Conservation (phyloP, 2,888 invertebrate genomes). For the Athrips mouffetella region DNA sequence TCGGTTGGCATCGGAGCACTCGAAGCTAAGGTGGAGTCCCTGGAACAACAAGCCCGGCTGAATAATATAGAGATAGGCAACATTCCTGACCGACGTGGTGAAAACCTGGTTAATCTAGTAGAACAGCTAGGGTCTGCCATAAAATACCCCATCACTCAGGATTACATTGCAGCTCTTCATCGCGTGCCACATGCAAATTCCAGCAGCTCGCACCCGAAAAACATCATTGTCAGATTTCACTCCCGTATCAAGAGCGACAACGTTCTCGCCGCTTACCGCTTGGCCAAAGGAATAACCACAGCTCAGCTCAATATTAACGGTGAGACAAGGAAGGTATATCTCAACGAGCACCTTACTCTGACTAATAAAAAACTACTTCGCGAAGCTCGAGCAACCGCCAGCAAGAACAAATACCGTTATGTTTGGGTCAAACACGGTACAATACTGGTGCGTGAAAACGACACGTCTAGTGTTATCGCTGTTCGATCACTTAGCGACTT, state of each 20-base stretch:
- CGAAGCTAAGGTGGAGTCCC: slow-evolving; percentile 1
- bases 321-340: slow-evolving; percentile 7
- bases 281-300: slow-evolving; percentile 5
- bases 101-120: slow-evolving; percentile 1
- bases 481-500: not conserved
- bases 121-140: not conserved
- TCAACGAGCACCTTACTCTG: slow-evolving; percentile 21
- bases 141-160: not conserved
- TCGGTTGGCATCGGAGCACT: not conserved
- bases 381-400: slow-evolving; percentile 14
- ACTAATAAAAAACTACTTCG: slow-evolving; percentile 20
- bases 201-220: not conserved
- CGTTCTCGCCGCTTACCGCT: slow-evolving; percentile 11
- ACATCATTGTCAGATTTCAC: slow-evolving; percentile 1
- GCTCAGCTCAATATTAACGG: slow-evolving; percentile 15
- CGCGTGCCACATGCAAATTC: not conserved
- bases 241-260: slow-evolving; percentile 13
- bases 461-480: slow-evolving; percentile 11
- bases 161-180: slow-evolving; percentile 3
- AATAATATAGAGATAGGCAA: slow-evolving; percentile 10
- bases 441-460: slow-evolving; percentile 15
- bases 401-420: slow-evolving; percentile 9
- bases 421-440: slow-evolving; percentile 21
- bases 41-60: slow-evolving; percentile 10
- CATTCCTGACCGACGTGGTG: slow-evolving; percentile 12